phyloP scores from a whole-genome alignment of 1,140 invertebrate genomes.

The Coptotermes formosanus region DNA sequence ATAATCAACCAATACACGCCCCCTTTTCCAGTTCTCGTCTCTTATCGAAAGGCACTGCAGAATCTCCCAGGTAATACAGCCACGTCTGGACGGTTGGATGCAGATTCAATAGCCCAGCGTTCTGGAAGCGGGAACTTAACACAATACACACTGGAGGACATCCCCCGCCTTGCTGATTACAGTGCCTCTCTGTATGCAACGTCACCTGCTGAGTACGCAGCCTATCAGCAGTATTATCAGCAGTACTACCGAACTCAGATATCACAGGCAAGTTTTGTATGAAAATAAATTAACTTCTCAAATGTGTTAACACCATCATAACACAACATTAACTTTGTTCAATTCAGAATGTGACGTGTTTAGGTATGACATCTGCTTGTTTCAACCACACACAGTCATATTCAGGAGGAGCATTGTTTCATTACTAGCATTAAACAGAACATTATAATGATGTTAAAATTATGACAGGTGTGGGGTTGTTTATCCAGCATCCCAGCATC shows the following conservation, averaged over 20 bases:
- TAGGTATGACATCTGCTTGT: no score
- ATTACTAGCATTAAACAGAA: no score
- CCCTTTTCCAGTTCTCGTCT: slow-evolving; percentile 48
- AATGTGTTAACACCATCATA: no score
- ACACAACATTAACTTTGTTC: no score
- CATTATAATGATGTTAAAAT: no score
- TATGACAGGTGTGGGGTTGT: no score
- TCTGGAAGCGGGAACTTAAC: slow-evolving; percentile 2
- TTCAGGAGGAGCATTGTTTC: no score
- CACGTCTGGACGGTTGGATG: neutral
- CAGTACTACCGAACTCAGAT: slow-evolving; percentile 78
- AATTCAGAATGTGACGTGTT: no score
- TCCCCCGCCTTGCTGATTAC: slow-evolving; percentile 73
- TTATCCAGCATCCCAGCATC: no score
- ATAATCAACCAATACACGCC: neutral
- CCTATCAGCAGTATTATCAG: slow-evolving; percentile 76
- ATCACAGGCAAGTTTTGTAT: slow-evolving; percentile 38
- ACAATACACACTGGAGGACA: slow-evolving; percentile 64
- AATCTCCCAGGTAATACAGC: neutral
- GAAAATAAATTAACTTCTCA: no score
- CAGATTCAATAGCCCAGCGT: neutral
- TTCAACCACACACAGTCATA: no score
- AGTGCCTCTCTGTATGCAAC: slow-evolving; percentile 75
- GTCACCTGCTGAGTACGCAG: slow-evolving; percentile 67
- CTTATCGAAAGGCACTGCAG: slow-evolving; percentile 58